phyloP scores from a whole-genome alignment of 1,140 invertebrate genomes.

The Metopolophium dirhodum region DNA sequence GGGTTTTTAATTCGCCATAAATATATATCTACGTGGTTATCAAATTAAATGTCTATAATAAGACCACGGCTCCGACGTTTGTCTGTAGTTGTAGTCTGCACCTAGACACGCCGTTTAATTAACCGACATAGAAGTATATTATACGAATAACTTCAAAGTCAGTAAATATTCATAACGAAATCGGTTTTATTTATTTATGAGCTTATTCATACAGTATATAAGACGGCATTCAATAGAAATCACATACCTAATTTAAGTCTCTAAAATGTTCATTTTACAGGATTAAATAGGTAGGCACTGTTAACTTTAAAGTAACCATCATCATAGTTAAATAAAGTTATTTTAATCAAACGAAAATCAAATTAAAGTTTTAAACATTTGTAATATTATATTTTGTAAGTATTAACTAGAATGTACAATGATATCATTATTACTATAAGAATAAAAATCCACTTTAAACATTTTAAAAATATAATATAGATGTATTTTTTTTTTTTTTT shows the following conservation, averaged over 20 bases:
- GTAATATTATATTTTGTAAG: not conserved
- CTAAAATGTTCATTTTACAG: not conserved
- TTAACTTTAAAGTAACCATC: not conserved
- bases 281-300: not conserved
- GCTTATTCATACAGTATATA: not conserved
- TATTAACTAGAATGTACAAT: not conserved
- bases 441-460: no score
- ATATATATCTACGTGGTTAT: not conserved
- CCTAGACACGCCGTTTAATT: not conserved
- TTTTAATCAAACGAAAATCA: not conserved
- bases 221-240: not conserved
- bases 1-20: not conserved
- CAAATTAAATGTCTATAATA: not conserved
- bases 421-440: not conserved
- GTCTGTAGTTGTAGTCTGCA: not conserved
- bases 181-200: not conserved
- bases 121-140: not conserved
- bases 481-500: not conserved
- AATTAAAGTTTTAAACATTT: not conserved
- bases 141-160: not conserved
- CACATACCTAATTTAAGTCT: not conserved
- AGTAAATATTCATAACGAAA: not conserved
- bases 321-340: not conserved
- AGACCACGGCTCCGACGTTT: not conserved
- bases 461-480: not conserved